Evolutionary conservation across 2,113 vertebrate species (phyloP).

Genomic region (Scolopax mira): DNA sequence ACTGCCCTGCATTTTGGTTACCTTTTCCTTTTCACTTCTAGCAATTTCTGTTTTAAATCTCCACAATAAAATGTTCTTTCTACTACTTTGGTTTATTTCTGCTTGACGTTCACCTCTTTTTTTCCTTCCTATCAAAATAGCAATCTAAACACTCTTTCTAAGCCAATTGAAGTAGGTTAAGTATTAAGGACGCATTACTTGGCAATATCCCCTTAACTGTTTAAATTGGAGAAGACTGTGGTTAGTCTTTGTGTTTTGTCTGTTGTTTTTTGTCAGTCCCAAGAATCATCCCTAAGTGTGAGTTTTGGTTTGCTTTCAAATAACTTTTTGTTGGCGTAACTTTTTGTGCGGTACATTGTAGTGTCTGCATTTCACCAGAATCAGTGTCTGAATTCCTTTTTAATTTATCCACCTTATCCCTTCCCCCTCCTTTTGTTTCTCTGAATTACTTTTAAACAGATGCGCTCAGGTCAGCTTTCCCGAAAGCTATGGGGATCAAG

Average conservation of each 20-base stretch:
- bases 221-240: neutral
- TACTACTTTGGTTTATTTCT: neutral
- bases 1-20: neutral
- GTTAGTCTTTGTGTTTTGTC: constrained; percentile 2
- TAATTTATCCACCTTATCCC: constrained; percentile 66
- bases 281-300: constrained; percentile 23
- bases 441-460: constrained; percentile 85
- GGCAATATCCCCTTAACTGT: neutral
- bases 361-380: constrained; percentile 64
- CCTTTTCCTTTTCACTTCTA: neutral
- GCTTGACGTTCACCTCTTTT: neutral
- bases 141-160: neutral
- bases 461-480: constrained; percentile 93
- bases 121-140: neutral
- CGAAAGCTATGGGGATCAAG: constrained; percentile 98
- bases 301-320: constrained; percentile 30
- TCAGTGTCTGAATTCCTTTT: constrained; percentile 61
- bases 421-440: constrained; percentile 67
- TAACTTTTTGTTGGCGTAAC: constrained; percentile 25
- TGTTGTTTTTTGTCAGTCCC: constrained; percentile 26
- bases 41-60: neutral
- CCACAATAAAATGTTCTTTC: constrained; percentile 12
- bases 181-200: neutral
- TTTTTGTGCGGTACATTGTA: constrained; percentile 36
- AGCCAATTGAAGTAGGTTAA: neutral